Conservation (phyloP, 2,888 invertebrate genomes). For the Reticulitermes lucifugus region DNA sequence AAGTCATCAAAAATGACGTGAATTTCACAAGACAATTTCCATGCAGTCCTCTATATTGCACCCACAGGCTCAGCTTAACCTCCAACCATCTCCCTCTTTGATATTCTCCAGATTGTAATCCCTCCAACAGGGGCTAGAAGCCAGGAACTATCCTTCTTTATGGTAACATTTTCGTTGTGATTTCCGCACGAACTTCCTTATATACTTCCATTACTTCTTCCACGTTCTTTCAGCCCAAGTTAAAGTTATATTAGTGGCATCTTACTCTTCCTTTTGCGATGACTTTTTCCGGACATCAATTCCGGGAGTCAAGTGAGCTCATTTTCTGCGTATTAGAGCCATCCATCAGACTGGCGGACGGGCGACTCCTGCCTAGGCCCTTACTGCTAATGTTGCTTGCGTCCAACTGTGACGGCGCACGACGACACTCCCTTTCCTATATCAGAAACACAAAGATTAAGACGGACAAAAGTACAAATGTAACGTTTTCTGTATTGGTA, state of each 20-base stretch:
- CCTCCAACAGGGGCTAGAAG: not conserved
- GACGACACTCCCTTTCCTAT: too few relatives aligned
- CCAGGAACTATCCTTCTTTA: not conserved
- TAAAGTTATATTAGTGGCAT: not conserved
- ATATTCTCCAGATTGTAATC: conserved; percentile 12
- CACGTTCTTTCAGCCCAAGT: too few relatives aligned
- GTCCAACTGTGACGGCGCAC: too few relatives aligned
- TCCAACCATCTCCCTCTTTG: not conserved
- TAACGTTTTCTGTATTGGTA: too few relatives aligned
- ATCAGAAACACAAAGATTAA: too few relatives aligned
- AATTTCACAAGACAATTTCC: not conserved
- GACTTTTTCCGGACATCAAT: not conserved
- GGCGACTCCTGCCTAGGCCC: conserved; percentile 14
- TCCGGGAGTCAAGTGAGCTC: not conserved
- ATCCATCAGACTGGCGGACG: not conserved
- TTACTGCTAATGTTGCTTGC: not conserved
- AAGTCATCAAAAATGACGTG: not conserved
- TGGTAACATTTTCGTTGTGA: not conserved
- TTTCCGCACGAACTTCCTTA: conserved; percentile 17
- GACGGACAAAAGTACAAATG: too few relatives aligned
- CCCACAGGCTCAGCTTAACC: not conserved
- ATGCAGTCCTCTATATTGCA: not conserved
- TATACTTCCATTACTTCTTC: not conserved
- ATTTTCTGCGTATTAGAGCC: conserved; percentile 4
- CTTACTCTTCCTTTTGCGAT: not conserved